A percentile compares a stretch with the other conserved stretches of the same genome.
These are phyloP conservation scores for Chloebia gouldiae DNA, from an alignment of 2,113 vertebrate genomes.

Conservation along the genomic window DNA sequence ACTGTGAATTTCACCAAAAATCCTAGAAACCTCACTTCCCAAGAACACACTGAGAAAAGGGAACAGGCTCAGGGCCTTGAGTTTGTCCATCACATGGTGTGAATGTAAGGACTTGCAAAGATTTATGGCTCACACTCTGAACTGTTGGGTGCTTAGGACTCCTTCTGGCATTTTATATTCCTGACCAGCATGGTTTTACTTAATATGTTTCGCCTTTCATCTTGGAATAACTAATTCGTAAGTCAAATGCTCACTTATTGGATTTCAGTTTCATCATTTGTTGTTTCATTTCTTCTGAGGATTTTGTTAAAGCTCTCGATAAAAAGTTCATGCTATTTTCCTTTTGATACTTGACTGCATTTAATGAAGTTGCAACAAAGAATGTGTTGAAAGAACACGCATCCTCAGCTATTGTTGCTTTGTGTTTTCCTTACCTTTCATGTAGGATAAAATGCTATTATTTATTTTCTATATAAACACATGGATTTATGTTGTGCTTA, in stretches of 20 bases:
- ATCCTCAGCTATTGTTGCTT: neutral
- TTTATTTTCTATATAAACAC: neutral
- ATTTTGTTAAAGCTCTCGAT: constrained; percentile 32
- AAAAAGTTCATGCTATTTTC: constrained; percentile 6
- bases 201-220: neutral
- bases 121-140: neutral
- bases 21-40: neutral
- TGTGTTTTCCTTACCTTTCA: neutral
- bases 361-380: neutral
- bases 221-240: neutral
- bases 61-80: neutral
- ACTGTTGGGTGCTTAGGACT: neutral
- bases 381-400: neutral
- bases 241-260: neutral
- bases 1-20: neutral
- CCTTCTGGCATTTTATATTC: neutral
- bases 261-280: neutral
- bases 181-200: neutral
- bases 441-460: neutral
- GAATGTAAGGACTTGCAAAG: neutral
- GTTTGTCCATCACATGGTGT: neutral
- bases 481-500: constrained; percentile 17
- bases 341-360: neutral
- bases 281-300: neutral
- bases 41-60: neutral